Evolutionary conservation across 2,888 invertebrate genomes (phyloP).

Genomic region (Eumerus sabulonum): DNA sequence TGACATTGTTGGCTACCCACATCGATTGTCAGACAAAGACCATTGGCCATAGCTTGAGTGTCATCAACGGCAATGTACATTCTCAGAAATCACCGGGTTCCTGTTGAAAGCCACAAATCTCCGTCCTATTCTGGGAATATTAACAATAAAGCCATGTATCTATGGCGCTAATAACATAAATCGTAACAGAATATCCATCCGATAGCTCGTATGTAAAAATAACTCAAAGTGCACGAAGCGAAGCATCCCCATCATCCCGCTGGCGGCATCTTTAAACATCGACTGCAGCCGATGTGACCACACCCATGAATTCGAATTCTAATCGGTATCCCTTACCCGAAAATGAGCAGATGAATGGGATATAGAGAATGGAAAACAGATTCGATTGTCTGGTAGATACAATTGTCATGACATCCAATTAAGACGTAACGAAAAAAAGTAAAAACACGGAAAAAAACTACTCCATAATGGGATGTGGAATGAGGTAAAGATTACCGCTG

Average conservation of each 20-base stretch:
- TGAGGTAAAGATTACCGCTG: constrained; percentile 19
- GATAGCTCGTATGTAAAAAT: constrained; percentile 39
- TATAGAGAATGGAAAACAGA: constrained; percentile 26
- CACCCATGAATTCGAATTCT: constrained; percentile 39
- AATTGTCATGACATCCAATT: constrained; percentile 40
- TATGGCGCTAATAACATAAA: constrained; percentile 53
- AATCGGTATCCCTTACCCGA: constrained; percentile 16
- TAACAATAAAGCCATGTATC: constrained; percentile 18
- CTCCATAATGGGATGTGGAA: constrained; percentile 4
- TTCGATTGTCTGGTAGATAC: constrained; percentile 34
- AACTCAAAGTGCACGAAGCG: constrained; percentile 34
- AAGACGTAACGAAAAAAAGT: constrained; percentile 11
- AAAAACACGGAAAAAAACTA: neutral
- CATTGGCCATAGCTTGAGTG: constrained; percentile 11
- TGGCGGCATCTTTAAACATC: no score
- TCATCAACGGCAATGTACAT: constrained; percentile 37
- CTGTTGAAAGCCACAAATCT: constrained; percentile 6
- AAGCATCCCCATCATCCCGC: neutral
- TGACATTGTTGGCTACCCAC: constrained; percentile 40
- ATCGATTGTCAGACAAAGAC: neutral
- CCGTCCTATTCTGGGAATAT: no score
- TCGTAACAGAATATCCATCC: constrained; percentile 9
- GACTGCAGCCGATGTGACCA: constrained; percentile 17
- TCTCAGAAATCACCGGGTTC: constrained; percentile 38
- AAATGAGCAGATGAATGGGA: constrained; percentile 24